These are phyloP conservation scores for Galeopsomyia nigrocyanea DNA, from an alignment of 2,888 invertebrate species.

Conservation along the genomic window DNA sequence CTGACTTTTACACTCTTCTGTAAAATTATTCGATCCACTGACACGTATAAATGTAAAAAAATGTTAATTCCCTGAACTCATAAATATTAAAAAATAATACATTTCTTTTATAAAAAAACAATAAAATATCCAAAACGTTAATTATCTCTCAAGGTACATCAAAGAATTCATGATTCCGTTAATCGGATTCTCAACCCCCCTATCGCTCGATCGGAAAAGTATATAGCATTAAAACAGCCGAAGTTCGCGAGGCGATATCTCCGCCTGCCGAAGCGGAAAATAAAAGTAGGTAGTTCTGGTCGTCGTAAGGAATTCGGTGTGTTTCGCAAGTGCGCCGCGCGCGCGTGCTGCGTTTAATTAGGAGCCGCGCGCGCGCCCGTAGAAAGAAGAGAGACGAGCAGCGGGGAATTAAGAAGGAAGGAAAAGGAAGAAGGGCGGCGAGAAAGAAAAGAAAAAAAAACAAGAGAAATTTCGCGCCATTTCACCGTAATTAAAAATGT, in stretches of 20 bases:
- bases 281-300: conserved; percentile 24
- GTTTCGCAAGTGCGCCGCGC: conserved; percentile 25
- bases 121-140: conserved; percentile 35
- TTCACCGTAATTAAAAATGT: conserved; percentile 65
- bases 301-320: conserved; percentile 40
- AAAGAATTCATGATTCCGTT: conserved; percentile 35
- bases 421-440: not conserved
- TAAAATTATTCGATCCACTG: too few relatives aligned
- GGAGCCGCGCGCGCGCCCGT: not conserved
- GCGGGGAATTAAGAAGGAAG: conserved; percentile 42
- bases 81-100: too few relatives aligned
- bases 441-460: conserved; percentile 51
- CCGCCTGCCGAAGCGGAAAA: conserved; percentile 38
- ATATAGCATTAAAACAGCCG: not conserved
- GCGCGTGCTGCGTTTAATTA: conserved; percentile 7
- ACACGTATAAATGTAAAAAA: conserved; percentile 3
- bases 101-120: too few relatives aligned
- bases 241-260: conserved; percentile 6
- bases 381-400: conserved; percentile 32
- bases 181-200: conserved; percentile 36
- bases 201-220: not conserved
- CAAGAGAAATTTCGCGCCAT: conserved; percentile 57
- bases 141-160: not conserved
- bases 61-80: too few relatives aligned
- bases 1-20: too few relatives aligned